Evolutionary conservation across 2,113 vertebrate species (phyloP), one percentile per base, ranked within the genome.

Genomic region (Oreochromis tanganicae): DNA sequence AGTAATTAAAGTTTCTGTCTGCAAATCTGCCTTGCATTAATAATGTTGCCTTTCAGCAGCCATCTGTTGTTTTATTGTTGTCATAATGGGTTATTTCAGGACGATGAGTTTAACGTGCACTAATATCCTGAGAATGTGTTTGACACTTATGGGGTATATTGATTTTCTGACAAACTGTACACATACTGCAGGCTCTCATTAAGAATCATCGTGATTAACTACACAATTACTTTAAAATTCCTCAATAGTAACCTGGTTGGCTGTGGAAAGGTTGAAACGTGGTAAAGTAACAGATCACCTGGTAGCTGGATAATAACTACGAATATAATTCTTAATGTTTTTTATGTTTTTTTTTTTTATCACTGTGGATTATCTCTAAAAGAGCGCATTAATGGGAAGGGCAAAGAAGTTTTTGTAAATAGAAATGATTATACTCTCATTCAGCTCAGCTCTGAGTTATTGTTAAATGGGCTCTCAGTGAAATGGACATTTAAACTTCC

Each of bases 11-110:
- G 9, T 41, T 66, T 41, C 48, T 36, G 32, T 68, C 6, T 68
- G 80, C 78, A 63, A 48, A 66, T 82, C 73, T 36, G 24, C 29
- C 9, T 16, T 88, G 52, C 78, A 84, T 87, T 86, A 88, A 85
- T 91, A 79, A 87, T 85, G 80, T 48, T 3, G 29, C 59, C 73
- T 9, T 52, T 89, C 11, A n/a, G 73, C 83, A 81, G 86, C 78
- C 92, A 86, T 87, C 63, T 92, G 90, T 46, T 84, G 54, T 66
- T 89, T 66, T 63, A 73, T 34, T 92, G 71, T 73, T 13, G 11
- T 82, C 29, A 10, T 38, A 56, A 87, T n/a, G 41, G 59, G 4
- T 50, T 27, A 6, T 75, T 84, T 36, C 55, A 34, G n/a, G 10
- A 8, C 32, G n/a, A 79, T 55, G 36, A 63, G 24, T 87, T 85